Conservation (phyloP, 2,797 vertebrate genomes). For the Lepilemur ruficaudatus region DNA sequence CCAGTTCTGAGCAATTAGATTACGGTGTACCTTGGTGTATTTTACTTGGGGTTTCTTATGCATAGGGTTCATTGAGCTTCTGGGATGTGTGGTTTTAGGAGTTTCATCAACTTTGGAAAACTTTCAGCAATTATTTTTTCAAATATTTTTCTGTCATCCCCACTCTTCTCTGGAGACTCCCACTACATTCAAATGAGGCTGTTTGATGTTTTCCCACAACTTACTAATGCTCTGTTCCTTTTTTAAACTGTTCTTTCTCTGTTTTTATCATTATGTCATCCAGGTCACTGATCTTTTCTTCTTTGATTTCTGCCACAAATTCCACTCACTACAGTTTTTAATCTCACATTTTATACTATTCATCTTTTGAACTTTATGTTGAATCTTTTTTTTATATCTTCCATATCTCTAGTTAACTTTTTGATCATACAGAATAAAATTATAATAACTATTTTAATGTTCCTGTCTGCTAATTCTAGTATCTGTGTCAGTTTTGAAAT, state of each 20-base stretch:
- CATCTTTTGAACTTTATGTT: constrained; percentile 16
- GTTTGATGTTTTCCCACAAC: neutral
- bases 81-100: neutral
- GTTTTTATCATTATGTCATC: neutral
- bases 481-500: neutral
- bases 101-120: neutral
- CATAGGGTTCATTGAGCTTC: neutral
- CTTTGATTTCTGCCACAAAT: neutral
- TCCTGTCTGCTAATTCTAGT: neutral
- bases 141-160: neutral
- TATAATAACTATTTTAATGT: neutral
- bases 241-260: neutral
- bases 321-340: neutral
- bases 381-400: neutral
- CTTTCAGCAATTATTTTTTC: neutral
- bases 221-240: neutral
- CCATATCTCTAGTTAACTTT: constrained; percentile 6
- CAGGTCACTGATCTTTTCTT: constrained; percentile 1
- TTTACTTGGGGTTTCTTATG: neutral
- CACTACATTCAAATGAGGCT: neutral
- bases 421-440: neutral
- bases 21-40: neutral
- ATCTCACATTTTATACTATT: neutral
- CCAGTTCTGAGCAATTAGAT: neutral
- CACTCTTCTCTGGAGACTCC: neutral